Evolutionary conservation across 2,113 vertebrate species (phyloP).

Genomic region (Coryphaenoides rupestris): DNA sequence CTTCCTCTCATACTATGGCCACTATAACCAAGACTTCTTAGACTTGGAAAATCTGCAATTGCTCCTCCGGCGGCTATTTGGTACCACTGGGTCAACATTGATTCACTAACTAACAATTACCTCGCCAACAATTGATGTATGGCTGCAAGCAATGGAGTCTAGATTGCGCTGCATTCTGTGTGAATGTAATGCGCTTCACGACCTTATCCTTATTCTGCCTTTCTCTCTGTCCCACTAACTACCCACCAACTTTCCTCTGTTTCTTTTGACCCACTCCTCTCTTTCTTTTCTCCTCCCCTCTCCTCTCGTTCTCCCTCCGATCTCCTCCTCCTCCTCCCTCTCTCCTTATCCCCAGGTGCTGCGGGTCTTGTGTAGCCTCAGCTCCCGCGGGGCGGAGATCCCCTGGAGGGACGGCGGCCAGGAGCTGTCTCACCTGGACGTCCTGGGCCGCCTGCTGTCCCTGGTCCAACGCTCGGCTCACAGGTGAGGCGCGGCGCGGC

Average conservation of each 20-base stretch:
- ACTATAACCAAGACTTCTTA: too few species aligned
- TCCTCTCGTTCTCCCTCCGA: background rate
- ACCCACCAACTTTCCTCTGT: background rate
- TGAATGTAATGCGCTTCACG: too few species aligned
- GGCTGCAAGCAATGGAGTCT: too few species aligned
- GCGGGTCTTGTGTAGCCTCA: constrained; percentile 73
- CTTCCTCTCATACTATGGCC: too few species aligned
- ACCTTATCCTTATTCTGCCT: too few species aligned
- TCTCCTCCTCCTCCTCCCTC: background rate
- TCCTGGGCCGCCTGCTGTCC: constrained; percentile 77
- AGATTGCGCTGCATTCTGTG: too few species aligned
- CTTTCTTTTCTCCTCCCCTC: background rate
- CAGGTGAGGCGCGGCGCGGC: constrained; percentile 79
- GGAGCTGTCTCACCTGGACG: constrained; percentile 68
- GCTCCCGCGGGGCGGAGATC: constrained; percentile 66
- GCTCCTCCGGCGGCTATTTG: too few species aligned
- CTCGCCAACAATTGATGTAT: too few species aligned
- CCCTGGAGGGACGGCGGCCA: constrained; percentile 62
- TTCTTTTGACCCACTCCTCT: background rate
- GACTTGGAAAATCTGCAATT: too few species aligned
- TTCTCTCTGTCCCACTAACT: too few species aligned
- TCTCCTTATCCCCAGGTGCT: constrained; percentile 71
- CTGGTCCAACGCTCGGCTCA: constrained; percentile 64
- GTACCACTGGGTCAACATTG: too few species aligned
- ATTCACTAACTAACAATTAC: too few species aligned